phyloP scores from a whole-genome alignment of 2,888 invertebrate genomes.

The Operophtera brumata region DNA sequence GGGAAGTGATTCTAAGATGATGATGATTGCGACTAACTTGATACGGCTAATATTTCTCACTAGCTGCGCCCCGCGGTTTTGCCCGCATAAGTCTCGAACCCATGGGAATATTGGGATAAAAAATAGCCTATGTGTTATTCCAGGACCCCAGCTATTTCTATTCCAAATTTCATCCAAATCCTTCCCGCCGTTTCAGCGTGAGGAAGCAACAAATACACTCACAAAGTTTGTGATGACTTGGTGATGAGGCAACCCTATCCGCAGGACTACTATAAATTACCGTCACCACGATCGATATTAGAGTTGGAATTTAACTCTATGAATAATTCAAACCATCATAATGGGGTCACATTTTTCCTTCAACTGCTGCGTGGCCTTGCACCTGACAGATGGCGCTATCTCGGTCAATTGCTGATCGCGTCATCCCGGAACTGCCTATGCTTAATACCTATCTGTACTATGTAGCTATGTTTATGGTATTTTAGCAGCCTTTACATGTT shows the following conservation, averaged over 20 bases:
- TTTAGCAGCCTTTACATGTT: no score
- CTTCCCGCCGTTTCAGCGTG: no score
- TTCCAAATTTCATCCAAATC: no score
- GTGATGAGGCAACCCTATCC: slow-evolving; percentile 10
- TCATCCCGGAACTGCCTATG: slow-evolving; percentile 47
- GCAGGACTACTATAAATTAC: slow-evolving; percentile 30
- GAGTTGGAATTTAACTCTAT: slow-evolving; percentile 42
- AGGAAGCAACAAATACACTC: no score
- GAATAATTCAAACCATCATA: slow-evolving; percentile 47
- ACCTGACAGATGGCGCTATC: slow-evolving; percentile 53
- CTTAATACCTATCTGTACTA: slow-evolving; percentile 1
- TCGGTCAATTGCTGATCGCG: slow-evolving; percentile 42
- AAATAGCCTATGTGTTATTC: no score
- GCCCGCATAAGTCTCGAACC: no score
- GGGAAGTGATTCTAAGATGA: no score
- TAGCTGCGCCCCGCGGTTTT: no score
- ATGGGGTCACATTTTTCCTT: slow-evolving; percentile 52
- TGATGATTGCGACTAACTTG: no score
- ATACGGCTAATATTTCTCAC: not conserved
- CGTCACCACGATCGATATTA: slow-evolving; percentile 28
- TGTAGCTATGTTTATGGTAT: not conserved
- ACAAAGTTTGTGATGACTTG: no score
- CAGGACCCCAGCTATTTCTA: no score
- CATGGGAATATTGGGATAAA: no score
- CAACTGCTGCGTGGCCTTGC: slow-evolving; percentile 44